Conservation (phyloP, 2,797 vertebrate genomes). For the Ambastaia sidthimunki region DNA sequence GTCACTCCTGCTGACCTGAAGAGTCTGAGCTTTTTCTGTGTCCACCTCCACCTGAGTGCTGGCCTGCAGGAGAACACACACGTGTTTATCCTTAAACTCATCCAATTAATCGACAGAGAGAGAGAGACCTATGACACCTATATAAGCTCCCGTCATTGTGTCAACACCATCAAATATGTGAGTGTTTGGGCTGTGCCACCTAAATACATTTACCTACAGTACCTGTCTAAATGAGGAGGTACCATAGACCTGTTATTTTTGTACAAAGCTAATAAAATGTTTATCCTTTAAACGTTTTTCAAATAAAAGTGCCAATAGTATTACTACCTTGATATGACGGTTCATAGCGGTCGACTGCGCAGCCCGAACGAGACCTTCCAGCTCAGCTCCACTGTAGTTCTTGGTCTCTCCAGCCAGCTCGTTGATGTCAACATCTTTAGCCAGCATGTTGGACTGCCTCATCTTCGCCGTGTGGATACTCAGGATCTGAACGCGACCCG, state of each 20-base stretch:
- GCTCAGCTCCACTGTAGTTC: conserved; percentile 94
- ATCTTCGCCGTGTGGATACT: conserved; percentile 92
- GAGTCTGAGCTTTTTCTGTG: conserved; percentile 88
- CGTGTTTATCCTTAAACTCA: conserved; percentile 39
- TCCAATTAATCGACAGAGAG: conserved; percentile 53
- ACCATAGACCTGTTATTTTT: background rate
- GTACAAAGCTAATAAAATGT: background rate
- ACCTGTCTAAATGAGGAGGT: conserved; percentile 7
- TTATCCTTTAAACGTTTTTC: too few relatives aligned
- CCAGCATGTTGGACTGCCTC: conserved; percentile 85
- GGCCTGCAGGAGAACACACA: conserved; percentile 75
- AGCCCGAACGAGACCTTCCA: conserved; percentile 92
- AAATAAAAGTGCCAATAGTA: too few relatives aligned
- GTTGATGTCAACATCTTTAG: conserved; percentile 82
- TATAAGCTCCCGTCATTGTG: conserved; percentile 75
- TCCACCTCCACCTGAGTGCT: conserved; percentile 92
- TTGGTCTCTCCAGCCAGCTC: conserved; percentile 92
- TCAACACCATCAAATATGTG: conserved; percentile 86
- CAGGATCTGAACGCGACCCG: conserved; percentile 90
- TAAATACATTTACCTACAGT: conserved; percentile 38
- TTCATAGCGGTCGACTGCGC: conserved; percentile 98
- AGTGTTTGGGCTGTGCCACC: conserved; percentile 51
- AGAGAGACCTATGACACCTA: conserved; percentile 68
- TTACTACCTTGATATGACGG: conserved; percentile 97
- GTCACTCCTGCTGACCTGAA: conserved; percentile 86